Base-by-base conservation (phyloP, 1,140 invertebrate genomes). In the Lordiphosa stackelbergi region DNA sequence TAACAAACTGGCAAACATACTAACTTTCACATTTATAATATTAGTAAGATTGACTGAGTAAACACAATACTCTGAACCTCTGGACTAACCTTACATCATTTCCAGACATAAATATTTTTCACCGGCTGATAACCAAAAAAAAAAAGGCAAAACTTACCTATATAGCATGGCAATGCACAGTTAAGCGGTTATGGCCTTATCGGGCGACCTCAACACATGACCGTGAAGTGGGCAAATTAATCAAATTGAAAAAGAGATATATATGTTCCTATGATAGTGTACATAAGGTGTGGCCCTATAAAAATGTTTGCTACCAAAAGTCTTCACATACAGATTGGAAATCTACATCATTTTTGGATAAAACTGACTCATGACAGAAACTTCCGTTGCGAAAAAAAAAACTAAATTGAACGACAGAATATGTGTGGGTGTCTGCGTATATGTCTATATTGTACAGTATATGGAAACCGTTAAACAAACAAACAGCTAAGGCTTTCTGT, bases 301-400 rank as follows among this genome's bases (percentile, higher is more conserved):
- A 36, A 40, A 40, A 53, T 37, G 37, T 43, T 36, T 35, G 48
- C 42, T 31, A 9, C 28, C 11, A 13, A 36, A 61, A 53, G 38
- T 53, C 36, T 34, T 56, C 40, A 46, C 40, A 71, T 62, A 10
- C 43, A 24, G 63, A 61, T 66, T 38, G 41, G 45, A 54, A 55
- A 62, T 53, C 74, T 43, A 68, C 38, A 66, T 63, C 45, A 69
- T 42, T 64, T 73, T 45, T 45, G 11, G 42, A 12, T 12, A 19
- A 48, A 55, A 58, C 66, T 79, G 75, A 79, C 66, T 79, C 75
- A 79, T 81, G 75, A 64, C 75, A 71, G 38, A 81, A 75, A 64
- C 75, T 81, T 79, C 77, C 75, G 77, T 69, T 79, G 75, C 71
- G 53, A 70, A 79, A 78, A 78, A 45, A 45, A 19, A 34, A 60